A percentile compares a stretch with the other conserved stretches of the same genome.
Evolutionary conservation across 2,113 vertebrate genomes (phyloP).

Genomic region (Benitochromis conjunctus): DNA sequence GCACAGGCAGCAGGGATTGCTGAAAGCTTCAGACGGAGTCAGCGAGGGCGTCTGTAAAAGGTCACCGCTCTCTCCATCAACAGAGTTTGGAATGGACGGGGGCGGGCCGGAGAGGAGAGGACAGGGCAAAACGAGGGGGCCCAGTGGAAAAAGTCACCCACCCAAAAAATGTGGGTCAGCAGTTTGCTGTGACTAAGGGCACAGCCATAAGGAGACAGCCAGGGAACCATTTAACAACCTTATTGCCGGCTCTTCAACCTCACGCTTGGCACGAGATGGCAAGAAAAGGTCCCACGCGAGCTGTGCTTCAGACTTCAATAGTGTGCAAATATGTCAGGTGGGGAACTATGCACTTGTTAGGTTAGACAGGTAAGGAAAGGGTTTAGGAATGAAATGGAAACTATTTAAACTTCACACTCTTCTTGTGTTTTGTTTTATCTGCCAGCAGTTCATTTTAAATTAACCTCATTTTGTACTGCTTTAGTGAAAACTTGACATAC

Average conservation of each 20-base stretch:
- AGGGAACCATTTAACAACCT: not conserved
- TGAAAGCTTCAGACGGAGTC: not conserved
- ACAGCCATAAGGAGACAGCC: not conserved
- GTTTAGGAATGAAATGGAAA: not conserved
- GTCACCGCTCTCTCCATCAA: constrained; percentile 7
- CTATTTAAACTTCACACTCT: not conserved
- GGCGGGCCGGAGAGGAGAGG: not conserved
- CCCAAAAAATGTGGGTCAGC: constrained; percentile 28
- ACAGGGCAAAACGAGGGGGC: not conserved
- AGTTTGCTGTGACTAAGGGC: not conserved
- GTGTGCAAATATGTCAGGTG: not conserved
- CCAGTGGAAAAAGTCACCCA: not conserved
- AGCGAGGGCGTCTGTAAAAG: not conserved
- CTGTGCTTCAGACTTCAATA: not conserved
- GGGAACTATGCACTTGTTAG: not conserved
- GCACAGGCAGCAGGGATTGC: not conserved
- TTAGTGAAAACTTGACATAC: not conserved
- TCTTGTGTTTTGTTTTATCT: not conserved
- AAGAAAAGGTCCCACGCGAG: not conserved
- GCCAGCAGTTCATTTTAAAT: not conserved
- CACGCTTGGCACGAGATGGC: not conserved
- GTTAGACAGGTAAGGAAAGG: not conserved
- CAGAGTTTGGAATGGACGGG: not conserved
- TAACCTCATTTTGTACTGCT: not conserved
- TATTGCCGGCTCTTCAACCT: not conserved